Conservation (phyloP, 2,888 invertebrate genomes). For the Frankliniella intonsa region DNA sequence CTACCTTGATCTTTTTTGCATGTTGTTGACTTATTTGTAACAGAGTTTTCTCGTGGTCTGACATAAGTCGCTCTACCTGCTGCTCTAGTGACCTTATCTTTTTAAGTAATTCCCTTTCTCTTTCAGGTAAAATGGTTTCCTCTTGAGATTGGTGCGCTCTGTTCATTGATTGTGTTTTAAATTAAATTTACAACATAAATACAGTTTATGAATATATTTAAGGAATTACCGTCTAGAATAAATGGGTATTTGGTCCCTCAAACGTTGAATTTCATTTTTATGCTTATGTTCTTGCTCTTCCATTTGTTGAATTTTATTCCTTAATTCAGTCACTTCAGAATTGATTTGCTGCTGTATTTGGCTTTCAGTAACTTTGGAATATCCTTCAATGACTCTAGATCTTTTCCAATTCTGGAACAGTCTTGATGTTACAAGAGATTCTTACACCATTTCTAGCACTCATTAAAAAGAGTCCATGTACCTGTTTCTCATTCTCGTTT, state of each 20-base stretch:
- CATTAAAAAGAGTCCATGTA: no score
- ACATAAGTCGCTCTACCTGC: conserved; percentile 43
- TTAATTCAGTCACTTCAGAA: conserved; percentile 46
- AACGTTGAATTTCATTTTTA: conserved; percentile 47
- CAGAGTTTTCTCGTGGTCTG: conserved; percentile 42
- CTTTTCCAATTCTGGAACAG: not conserved
- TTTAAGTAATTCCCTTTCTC: conserved; percentile 46
- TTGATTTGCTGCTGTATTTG: conserved; percentile 35
- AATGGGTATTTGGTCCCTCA: conserved; percentile 46
- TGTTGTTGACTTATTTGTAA: conserved; percentile 38
- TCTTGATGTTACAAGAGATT: not conserved
- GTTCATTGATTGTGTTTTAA: not conserved
- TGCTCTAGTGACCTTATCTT: conserved; percentile 47
- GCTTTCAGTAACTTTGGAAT: conserved; percentile 38
- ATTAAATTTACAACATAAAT: not conserved
- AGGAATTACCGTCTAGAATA: not conserved
- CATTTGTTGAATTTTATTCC: conserved; percentile 44
- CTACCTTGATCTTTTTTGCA: conserved; percentile 44
- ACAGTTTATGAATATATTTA: not conserved
- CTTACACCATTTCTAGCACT: no score
- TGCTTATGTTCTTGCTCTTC: conserved; percentile 43
- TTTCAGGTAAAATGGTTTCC: not conserved
- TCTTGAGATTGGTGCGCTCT: not conserved
- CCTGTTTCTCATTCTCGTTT: no score
- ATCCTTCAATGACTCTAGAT: not conserved